Evolutionary conservation across 2,113 vertebrate genomes (phyloP).

Genomic region (Galbula dea): DNA sequence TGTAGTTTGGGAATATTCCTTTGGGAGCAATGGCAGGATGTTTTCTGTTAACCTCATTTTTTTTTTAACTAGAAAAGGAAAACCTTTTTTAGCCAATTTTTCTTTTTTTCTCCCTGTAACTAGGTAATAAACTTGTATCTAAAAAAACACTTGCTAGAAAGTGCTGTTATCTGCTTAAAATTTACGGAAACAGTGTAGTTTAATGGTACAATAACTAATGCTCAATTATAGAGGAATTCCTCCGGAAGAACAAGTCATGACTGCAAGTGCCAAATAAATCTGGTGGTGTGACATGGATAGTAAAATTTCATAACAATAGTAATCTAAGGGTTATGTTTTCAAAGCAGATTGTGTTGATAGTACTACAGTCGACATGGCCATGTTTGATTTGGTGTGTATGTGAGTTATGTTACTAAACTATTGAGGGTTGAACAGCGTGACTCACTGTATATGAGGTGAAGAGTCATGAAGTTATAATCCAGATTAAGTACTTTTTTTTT

Average conservation of each 20-base stretch:
- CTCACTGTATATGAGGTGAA: background rate
- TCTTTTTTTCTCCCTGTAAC: background rate
- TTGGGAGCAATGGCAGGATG: slow-evolving; percentile 61
- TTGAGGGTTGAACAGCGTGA: background rate
- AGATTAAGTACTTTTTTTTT: background rate
- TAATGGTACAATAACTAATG: slow-evolving; percentile 66
- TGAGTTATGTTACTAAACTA: background rate
- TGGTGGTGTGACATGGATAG: slow-evolving; percentile 65
- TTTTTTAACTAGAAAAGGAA: slow-evolving; percentile 63
- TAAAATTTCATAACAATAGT: slow-evolving; percentile 75
- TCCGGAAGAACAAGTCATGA: slow-evolving; percentile 72
- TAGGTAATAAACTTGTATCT: slow-evolving; percentile 72
- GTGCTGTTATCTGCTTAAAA: slow-evolving; percentile 72
- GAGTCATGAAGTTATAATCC: background rate
- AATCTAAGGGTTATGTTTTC: slow-evolving; percentile 52
- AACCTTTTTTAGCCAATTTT: slow-evolving; percentile 57
- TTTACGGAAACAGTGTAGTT: slow-evolving; percentile 70
- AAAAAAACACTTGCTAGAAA: slow-evolving; percentile 75
- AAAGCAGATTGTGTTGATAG: slow-evolving; percentile 24
- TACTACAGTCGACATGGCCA: background rate
- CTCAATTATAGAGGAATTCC: slow-evolving; percentile 73
- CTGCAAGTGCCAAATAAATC: slow-evolving; percentile 73
- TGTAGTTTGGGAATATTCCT: slow-evolving; percentile 38
- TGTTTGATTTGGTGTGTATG: background rate
- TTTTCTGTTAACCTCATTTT: slow-evolving; percentile 67